Evolutionary conservation across 2,113 vertebrate genomes (phyloP), one percentile per base, ranked within the genome.

Genomic region (Scopus umbretta): DNA sequence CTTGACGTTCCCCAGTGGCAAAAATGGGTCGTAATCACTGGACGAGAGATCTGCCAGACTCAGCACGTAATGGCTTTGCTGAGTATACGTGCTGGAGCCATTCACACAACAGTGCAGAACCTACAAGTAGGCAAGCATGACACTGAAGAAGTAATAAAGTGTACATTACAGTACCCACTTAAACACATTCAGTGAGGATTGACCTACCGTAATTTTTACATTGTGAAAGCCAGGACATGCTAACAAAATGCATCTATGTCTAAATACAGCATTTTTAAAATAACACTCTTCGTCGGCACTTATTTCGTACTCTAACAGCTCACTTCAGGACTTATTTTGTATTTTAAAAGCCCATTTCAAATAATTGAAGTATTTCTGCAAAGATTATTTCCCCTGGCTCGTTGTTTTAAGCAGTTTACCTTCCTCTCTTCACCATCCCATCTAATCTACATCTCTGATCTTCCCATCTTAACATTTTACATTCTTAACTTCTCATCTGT

Each of bases 101-200:
- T 98, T 99, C 82, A 99, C 98, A 53, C 99, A 99, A 81, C 99
- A 99, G 97, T 99, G 99, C 42, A 99, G 98, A 86, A 99, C 99
- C 99, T 99, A 96, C 13, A 32, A 73, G 92, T 32, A 82, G 32
- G 82, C n/a, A 40, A 74, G 34, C 9, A 6, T 4, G 43, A 34
- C 26, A 9, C 9, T 3, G 34, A 30, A 43, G 10, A 30, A 19
- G 15, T 34, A 25, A 66, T 30, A 16, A n/a, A 30, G 4, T 3
- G 5, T 10, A 32, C 12, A 1, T 7, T 22, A 40, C 55, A n/a
- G 55, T 2, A 26, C 42, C 65, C n/a, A 27, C 34, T 18, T 9
- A 16, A 34, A 14, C 52, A 27, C 25, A 5, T 7, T 38, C n/a
- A 27, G 6, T 1, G 0, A 74, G 43, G 29, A 65, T 70, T 16